Base-by-base conservation (phyloP, 2,888 invertebrate genomes). In the Nysson spinosus region DNA sequence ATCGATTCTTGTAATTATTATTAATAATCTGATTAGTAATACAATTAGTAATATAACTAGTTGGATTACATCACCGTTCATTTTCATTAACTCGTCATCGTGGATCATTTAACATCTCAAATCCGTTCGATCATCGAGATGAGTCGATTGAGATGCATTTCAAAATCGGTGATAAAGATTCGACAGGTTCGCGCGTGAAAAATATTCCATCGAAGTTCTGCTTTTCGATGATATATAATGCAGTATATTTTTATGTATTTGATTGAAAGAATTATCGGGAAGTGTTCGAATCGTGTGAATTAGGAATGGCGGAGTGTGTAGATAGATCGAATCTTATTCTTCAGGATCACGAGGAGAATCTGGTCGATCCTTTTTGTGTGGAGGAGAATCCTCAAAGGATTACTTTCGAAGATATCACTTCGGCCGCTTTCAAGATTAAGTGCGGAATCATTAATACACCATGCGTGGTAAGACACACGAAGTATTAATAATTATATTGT, bases 381-480 rank as follows among this genome's bases (percentile, higher is more conserved):
- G 92, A 92, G 34, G 89, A 91, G 19, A 89, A 90, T 63, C 96
- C 96, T 0, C 90, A 91, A 49, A 90, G 88, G 74, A 91, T 97
- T 44, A 90, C 91, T 2, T 96, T 96, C 84, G 94, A 95, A 83
- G 96, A 97, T 85, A 92, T 97, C 26, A 95, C 95, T 9, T 95
- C 95, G 0, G 98, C 98, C 0, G 94, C 96, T 0, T 97, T 93
- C 86, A 92, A 94, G 84, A 96, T 98, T 62, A 94, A 94, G 85
- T 91, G 91, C 79, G 96, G 96, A 37, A 91, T 98, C 44, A 90
- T 93, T 58, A 91, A 92, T 78, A 97, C 97, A 52, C 95, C 97
- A 49, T 97, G 97, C 87, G 92, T 92, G 85, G 97, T 95, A 89
- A 90, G 90, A 12, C 32, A 12, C 4, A 16, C 14, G n/a, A 35